Evolutionary conservation across 1,140 invertebrate species (phyloP).

Genomic region (Megalonaias nervosa): DNA sequence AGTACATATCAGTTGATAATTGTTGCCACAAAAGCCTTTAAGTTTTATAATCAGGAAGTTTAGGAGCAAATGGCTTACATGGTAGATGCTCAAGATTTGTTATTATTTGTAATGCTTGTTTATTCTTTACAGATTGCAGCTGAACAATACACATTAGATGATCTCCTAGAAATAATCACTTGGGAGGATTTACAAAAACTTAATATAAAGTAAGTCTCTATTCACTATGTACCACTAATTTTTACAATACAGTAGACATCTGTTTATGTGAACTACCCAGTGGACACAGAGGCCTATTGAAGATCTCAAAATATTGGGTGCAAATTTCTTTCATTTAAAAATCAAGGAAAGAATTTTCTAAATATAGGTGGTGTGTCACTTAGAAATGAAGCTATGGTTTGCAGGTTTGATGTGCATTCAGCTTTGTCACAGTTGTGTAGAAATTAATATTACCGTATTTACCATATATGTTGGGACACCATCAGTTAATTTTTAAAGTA

Average conservation of each 20-base stretch:
- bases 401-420: no score
- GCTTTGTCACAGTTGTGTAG: no score
- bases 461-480: no score
- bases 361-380: neutral
- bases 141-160: constrained; percentile 85
- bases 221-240: neutral
- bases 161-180: constrained; percentile 82
- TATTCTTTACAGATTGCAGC: constrained; percentile 76
- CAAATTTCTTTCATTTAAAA: neutral
- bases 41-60: neutral
- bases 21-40: neutral
- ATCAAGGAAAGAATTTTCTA: neutral
- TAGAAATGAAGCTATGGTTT: no score
- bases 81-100: neutral
- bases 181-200: constrained; percentile 84
- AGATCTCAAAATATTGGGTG: neutral
- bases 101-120: neutral
- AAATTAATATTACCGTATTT: no score
- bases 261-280: neutral
- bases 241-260: neutral
- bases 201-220: constrained; percentile 77
- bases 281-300: neutral
- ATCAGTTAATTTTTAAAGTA: no score
- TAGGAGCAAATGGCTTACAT: neutral
- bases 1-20: neutral